Percentiles rank a stretch among this genome's conserved stretches.
phyloP scores from a whole-genome alignment of 2,797 vertebrate genomes.

The Loris lydekkerianus region DNA sequence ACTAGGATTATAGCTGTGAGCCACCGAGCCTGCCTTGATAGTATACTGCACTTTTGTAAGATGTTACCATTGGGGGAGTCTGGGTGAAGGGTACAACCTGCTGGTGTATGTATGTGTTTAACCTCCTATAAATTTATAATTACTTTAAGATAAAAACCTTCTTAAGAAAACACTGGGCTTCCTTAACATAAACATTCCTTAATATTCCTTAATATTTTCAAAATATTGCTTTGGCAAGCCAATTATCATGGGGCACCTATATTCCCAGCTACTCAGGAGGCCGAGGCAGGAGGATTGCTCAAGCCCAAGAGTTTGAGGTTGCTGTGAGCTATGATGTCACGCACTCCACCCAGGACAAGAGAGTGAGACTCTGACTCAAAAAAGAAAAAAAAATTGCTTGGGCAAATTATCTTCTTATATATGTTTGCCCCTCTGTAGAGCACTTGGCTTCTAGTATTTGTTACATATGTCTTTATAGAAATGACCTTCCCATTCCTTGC shows the following conservation, averaged over 20 bases:
- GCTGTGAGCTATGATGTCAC: no score
- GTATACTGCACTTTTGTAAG: background rate
- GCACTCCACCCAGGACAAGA: no score
- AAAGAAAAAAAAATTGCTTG: background rate
- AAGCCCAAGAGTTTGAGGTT: no score
- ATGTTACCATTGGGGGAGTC: background rate
- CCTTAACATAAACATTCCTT: background rate
- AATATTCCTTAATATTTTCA: background rate
- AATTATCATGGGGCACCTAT: no score
- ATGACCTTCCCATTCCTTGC: conserved; percentile 15
- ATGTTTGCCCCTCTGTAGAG: background rate
- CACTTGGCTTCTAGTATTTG: background rate
- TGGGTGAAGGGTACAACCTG: background rate
- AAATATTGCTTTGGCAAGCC: background rate
- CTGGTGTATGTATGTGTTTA: background rate
- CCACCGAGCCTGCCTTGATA: background rate
- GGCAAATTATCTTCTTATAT: background rate
- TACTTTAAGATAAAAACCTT: conserved; percentile 14
- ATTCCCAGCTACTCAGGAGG: no score
- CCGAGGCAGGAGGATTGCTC: no score
- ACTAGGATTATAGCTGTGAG: no score
- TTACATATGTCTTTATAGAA: background rate
- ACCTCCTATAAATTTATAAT: background rate
- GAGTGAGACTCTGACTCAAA: no score
- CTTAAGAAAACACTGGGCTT: background rate